Percentiles rank a stretch among this genome's conserved stretches.
phyloP scores from a whole-genome alignment of 1,140 invertebrate species.

The Colletes gigas region DNA sequence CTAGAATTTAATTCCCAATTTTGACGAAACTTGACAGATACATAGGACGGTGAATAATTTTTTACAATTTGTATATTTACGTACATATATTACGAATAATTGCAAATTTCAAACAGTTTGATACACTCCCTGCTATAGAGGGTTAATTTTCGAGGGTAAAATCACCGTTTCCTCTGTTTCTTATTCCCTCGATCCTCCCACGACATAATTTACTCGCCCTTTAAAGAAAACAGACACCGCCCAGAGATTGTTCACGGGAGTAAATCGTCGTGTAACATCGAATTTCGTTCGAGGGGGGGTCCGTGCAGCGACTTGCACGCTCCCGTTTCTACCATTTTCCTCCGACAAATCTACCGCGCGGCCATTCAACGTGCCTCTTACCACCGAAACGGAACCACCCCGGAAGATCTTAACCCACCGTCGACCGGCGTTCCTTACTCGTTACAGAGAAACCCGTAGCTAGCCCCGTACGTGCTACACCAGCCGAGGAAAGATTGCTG shows the following conservation, averaged over 20 bases:
- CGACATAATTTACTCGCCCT: conserved; percentile 13
- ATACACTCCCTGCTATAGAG: too few species aligned
- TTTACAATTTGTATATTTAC: too few species aligned
- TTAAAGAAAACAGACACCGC: too few species aligned
- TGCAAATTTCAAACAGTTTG: too few species aligned
- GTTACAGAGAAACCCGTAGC: conserved; percentile 39
- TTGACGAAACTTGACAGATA: too few species aligned
- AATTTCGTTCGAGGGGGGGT: conserved; percentile 1
- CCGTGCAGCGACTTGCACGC: conserved; percentile 38
- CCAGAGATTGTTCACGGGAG: background rate
- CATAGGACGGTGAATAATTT: too few species aligned
- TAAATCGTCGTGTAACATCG: conserved; percentile 8
- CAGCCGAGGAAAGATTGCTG: conserved; percentile 55
- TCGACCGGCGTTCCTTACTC: conserved; percentile 16
- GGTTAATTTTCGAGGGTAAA: too few species aligned
- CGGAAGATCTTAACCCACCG: conserved; percentile 55
- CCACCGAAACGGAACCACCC: conserved; percentile 51
- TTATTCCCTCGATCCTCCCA: too few species aligned
- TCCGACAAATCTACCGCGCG: conserved; percentile 54
- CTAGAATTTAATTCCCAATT: too few species aligned
- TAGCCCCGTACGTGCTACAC: conserved; percentile 15
- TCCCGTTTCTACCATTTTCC: conserved; percentile 54
- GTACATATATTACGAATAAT: too few species aligned
- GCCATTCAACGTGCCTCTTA: conserved; percentile 50
- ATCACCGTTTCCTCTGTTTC: too few species aligned